These are phyloP conservation scores for Dynastes tityus DNA, from an alignment of 2,888 invertebrate species.

Conservation along the genomic window DNA sequence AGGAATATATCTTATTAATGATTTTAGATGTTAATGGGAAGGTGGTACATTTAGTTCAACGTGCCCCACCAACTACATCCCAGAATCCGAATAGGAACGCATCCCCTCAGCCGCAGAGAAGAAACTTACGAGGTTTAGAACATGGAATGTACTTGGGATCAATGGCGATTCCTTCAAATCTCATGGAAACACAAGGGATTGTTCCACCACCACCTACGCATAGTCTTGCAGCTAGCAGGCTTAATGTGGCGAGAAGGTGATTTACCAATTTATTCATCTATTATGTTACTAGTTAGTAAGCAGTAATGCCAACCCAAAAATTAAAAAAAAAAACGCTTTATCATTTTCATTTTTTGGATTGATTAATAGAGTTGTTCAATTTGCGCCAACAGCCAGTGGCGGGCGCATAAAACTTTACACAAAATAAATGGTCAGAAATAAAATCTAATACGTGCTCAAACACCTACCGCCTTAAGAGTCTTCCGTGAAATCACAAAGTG, in stretches of 20 bases:
- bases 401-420: too few species aligned
- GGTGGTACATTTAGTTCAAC: constrained; percentile 92
- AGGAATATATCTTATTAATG: constrained; percentile 4
- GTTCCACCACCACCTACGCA: constrained; percentile 72
- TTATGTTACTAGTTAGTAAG: too few species aligned
- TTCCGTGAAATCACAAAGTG: too few species aligned
- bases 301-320: too few species aligned
- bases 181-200: constrained; percentile 69
- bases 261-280: too few species aligned
- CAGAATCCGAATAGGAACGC: constrained; percentile 59
- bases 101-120: constrained; percentile 61
- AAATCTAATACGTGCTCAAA: too few species aligned
- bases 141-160: constrained; percentile 75
- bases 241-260: constrained; percentile 71
- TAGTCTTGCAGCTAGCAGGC: constrained; percentile 72
- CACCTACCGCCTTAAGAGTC: too few species aligned
- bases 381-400: too few species aligned
- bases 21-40: constrained; percentile 88
- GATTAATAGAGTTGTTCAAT: too few species aligned
- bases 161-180: constrained; percentile 74
- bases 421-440: too few species aligned
- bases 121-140: constrained; percentile 62
- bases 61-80: constrained; percentile 80
- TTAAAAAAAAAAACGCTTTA: too few species aligned
- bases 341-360: too few species aligned